A percentile compares a stretch with the other conserved stretches of the same genome.
These are phyloP conservation scores for Corythornis vintsioides DNA, from an alignment of 2,113 vertebrate genomes.

Conservation along the genomic window DNA sequence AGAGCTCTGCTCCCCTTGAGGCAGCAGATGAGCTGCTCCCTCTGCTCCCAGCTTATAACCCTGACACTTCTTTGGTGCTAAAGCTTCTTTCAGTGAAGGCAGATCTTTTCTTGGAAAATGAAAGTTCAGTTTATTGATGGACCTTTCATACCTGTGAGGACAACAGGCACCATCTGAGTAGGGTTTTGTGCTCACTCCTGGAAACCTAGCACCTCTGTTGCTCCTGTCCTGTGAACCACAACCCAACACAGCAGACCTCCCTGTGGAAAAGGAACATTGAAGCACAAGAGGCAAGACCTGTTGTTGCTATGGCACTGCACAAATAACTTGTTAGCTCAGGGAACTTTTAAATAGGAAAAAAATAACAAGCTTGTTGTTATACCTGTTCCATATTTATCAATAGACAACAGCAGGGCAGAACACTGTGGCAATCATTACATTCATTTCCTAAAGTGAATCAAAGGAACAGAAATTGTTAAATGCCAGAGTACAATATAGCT, in stretches of 20 bases:
- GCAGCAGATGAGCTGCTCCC: neutral
- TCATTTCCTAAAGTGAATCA: slow-evolving; percentile 23
- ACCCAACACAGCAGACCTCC: neutral
- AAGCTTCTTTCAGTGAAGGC: neutral
- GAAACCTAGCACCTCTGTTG: neutral
- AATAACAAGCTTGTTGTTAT: neutral
- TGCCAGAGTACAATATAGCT: slow-evolving; percentile 12
- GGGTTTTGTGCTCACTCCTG: neutral
- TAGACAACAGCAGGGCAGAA: neutral
- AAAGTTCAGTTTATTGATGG: neutral
- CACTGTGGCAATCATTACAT: neutral
- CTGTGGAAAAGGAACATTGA: neutral
- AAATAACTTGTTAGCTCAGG: neutral
- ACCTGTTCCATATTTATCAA: slow-evolving; percentile 50
- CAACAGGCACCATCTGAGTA: neutral
- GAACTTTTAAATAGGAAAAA: neutral
- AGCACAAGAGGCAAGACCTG: neutral
- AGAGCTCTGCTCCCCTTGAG: neutral
- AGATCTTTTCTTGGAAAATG: neutral
- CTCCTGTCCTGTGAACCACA: neutral
- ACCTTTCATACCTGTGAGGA: neutral
- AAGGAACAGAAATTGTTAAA: slow-evolving; percentile 34
- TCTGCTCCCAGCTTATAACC: neutral
- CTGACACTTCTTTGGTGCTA: neutral
- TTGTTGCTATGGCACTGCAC: neutral